These are phyloP conservation scores for Apodemia hepburni DNA, from an alignment of 2,888 invertebrate species.

Conservation along the genomic window DNA sequence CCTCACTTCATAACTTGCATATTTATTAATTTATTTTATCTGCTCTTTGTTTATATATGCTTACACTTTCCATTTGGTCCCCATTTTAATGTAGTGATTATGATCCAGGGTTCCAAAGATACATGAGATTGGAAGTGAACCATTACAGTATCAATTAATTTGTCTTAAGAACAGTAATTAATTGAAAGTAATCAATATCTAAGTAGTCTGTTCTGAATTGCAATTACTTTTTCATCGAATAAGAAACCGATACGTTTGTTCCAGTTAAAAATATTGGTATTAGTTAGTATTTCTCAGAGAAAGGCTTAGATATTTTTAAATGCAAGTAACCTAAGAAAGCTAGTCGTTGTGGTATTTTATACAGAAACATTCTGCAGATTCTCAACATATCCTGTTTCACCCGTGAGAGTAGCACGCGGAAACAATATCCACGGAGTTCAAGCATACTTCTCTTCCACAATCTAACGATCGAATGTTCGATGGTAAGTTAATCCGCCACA, in stretches of 20 bases:
- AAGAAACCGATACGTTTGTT: background rate
- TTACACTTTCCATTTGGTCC: too few species aligned
- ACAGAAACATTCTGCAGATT: conserved; percentile 15
- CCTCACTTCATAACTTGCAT: too few species aligned
- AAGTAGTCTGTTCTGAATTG: too few species aligned
- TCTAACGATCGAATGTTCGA: conserved; percentile 34
- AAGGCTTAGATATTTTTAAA: background rate
- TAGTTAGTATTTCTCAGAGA: conserved; percentile 1
- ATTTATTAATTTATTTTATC: too few species aligned
- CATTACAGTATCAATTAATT: too few species aligned
- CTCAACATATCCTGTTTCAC: conserved; percentile 18
- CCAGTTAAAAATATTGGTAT: background rate
- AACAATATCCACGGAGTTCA: conserved; percentile 32
- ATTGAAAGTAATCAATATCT: too few species aligned
- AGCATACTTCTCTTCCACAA: conserved; percentile 33
- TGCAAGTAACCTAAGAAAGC: conserved; percentile 7
- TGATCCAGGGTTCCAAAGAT: too few species aligned
- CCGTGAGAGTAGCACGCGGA: conserved; percentile 25
- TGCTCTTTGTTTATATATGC: too few species aligned
- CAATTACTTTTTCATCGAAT: background rate
- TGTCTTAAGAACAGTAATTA: too few species aligned
- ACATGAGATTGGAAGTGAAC: too few species aligned
- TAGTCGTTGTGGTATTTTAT: conserved; percentile 4
- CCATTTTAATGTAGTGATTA: too few species aligned
- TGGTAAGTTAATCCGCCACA: conserved; percentile 44